Base-by-base conservation (phyloP, 2,888 invertebrate genomes). In the Thumatha senex region DNA sequence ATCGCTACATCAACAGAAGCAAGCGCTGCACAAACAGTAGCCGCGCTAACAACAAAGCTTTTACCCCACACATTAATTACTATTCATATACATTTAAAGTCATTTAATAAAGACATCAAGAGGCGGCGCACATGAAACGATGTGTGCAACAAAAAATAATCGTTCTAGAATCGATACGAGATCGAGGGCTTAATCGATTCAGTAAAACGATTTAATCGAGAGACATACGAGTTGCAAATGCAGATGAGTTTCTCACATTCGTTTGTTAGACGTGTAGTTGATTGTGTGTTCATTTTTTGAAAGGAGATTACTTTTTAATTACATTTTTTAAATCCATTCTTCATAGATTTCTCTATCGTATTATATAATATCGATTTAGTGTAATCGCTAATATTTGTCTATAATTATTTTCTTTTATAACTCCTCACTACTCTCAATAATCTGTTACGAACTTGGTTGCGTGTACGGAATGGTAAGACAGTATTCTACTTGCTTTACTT, bases 131-230 rank as follows among this genome's bases (percentile, higher is more conserved):
- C 64, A 72, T 76, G 72, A 81, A 80, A 82, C 75, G 74, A 58
- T 58, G 64, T 70, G 66, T 61, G 64, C 61, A 74, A 81, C 71
- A 81, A 84, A 84, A 81, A 82, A 78, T 78, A 82, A 84, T 84
- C 80, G 83, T 81, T 80, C 67, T 75, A 76, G 70, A 78, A 81
- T 82, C 84, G 84, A 81, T 81, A 75, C 73, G 67, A 73, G 79
- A 82, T 74, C 79, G 76, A 78, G 74, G 73, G 70, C 80, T 85
- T 89, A 89, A 89, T 89, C 87, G 88, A 88, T 86, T 84, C 82
- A 74, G 84, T 75, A 78, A 86, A 87, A 86, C 88, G 84, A 86
- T 88, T 88, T 87, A 82, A 82, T 84, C 80, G 75, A 72, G 77
- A 73, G 72, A 80, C 79, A 78, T 74, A 78, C 79, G 68, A 72